A percentile compares a stretch with the other conserved stretches of the same genome.
These are phyloP conservation scores for Caradrina clavipalpis DNA, from an alignment of 2,888 invertebrate species.

Conservation along the genomic window DNA sequence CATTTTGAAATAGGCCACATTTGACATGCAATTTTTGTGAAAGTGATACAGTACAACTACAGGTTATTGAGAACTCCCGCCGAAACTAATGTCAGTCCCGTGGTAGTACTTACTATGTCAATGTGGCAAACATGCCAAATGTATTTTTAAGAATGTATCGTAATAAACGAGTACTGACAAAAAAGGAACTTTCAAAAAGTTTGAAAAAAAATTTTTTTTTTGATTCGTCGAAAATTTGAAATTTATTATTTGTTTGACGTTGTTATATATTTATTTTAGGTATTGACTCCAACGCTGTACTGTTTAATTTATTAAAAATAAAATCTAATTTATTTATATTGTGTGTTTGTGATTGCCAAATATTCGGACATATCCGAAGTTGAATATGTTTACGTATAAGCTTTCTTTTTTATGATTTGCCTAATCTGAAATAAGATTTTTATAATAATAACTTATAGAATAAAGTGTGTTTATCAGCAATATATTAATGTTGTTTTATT, in stretches of 20 bases:
- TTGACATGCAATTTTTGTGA: background rate
- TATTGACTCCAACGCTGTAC: conserved; percentile 3
- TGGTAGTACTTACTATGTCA: conserved; percentile 15
- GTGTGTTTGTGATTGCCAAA: conserved; percentile 1
- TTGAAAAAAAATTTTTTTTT: background rate
- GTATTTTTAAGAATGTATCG: background rate
- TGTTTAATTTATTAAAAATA: background rate
- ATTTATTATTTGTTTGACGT: background rate
- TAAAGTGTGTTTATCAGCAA: background rate
- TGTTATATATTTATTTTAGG: background rate
- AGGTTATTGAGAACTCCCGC: background rate
- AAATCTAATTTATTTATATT: too few species aligned
- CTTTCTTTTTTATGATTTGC: conserved; percentile 1
- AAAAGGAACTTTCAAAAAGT: conserved; percentile 24
- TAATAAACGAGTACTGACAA: background rate
- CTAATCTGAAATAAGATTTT: background rate
- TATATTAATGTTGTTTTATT: background rate
- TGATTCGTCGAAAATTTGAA: too few species aligned
- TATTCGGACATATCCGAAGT: conserved; percentile 18
- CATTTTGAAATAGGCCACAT: background rate
- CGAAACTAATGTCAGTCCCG: background rate
- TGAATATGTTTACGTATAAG: conserved; percentile 15
- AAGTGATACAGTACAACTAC: background rate
- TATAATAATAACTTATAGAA: background rate
- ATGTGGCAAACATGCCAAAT: conserved; percentile 16